A percentile compares a stretch with the other conserved stretches of the same genome.
Conservation (phyloP, 2,888 invertebrate species). For the Cataglyphis albicans region DNA sequence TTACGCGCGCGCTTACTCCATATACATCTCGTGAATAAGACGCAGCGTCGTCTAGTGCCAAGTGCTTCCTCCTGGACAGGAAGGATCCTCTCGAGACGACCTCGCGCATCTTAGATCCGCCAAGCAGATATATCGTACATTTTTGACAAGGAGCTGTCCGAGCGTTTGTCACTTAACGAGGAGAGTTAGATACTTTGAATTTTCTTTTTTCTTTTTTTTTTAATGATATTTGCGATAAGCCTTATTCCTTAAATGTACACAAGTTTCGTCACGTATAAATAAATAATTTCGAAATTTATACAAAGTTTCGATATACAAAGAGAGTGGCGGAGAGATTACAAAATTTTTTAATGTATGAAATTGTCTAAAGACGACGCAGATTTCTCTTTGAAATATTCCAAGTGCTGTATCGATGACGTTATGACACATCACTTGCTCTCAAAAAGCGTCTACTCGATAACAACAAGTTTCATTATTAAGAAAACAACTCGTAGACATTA, state of each 20-base stretch:
- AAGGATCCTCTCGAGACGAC: constrained; percentile 65
- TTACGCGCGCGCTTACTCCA: constrained; percentile 32
- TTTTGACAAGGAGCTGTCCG: constrained; percentile 30
- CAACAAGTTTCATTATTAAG: neutral
- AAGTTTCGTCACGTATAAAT: neutral
- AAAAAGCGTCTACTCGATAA: neutral
- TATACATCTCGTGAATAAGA: constrained; percentile 38
- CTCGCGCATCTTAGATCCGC: constrained; percentile 33
- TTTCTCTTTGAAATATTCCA: neutral
- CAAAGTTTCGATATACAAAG: neutral
- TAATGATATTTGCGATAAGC: neutral
- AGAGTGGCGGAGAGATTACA: neutral
- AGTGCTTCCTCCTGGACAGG: constrained; percentile 64
- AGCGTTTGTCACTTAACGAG: constrained; percentile 6
- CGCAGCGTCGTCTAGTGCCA: constrained; percentile 46
- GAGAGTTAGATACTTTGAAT: constrained; percentile 1
- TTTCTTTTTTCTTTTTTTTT: neutral
- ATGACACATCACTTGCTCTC: neutral
- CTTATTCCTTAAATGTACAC: neutral
- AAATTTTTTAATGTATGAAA: neutral
- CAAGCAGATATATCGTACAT: constrained; percentile 27
- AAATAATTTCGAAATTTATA: neutral
- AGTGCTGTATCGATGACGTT: neutral
- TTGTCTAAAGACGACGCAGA: neutral
- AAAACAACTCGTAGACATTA: neutral